Conservation (phyloP, 2,113 vertebrate genomes). For the Crypturellus undulatus region DNA sequence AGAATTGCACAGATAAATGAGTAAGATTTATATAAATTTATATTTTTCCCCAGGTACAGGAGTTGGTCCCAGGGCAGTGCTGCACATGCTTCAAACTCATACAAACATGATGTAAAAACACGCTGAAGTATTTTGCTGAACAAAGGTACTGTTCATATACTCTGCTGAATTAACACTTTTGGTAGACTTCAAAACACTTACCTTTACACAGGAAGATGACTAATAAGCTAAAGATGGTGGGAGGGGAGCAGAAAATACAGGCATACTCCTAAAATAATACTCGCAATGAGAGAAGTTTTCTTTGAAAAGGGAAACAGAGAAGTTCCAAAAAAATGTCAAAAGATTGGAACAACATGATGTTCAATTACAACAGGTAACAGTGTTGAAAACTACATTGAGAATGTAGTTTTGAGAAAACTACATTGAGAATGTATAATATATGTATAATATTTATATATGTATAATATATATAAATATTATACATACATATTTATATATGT, state of each 20-base stretch:
- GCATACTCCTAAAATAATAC: background rate
- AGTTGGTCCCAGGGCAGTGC: background rate
- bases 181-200: background rate
- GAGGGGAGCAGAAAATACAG: background rate
- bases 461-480: no score
- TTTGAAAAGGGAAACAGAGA: background rate
- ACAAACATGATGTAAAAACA: background rate
- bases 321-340: background rate
- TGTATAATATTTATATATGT: no score
- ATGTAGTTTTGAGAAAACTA: no score
- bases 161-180: conserved; percentile 22
- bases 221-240: background rate
- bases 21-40: background rate
- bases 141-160: conserved; percentile 18
- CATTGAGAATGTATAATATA: no score
- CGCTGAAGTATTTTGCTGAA: conserved; percentile 3
- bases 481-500: no score
- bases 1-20: background rate
- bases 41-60: background rate
- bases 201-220: background rate
- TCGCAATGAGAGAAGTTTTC: background rate
- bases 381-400: background rate
- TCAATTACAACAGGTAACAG: background rate
- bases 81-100: background rate
- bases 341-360: background rate